These are phyloP conservation scores for Branchinecta sandiegonensis DNA, from an alignment of 2,888 invertebrate species.

Conservation along the genomic window DNA sequence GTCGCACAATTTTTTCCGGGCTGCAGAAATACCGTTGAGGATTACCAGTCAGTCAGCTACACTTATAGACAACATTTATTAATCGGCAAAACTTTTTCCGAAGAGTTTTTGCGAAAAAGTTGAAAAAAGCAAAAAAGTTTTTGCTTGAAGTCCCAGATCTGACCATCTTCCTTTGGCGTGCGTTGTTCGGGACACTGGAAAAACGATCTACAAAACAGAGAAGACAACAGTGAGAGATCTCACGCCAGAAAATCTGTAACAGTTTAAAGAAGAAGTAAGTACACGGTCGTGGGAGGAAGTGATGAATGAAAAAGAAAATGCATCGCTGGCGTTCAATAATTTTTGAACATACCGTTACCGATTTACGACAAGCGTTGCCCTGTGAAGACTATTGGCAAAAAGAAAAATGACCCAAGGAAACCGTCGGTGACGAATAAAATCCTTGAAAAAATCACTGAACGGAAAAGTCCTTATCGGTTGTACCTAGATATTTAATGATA, in stretches of 20 bases:
- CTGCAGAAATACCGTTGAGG: not conserved
- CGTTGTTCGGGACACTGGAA: conserved; percentile 3
- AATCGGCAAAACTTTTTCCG: not conserved
- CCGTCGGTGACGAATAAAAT: too few relatives aligned
- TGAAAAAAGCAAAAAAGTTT: too few relatives aligned
- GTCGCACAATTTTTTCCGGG: conserved; percentile 1
- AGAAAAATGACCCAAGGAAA: too few relatives aligned
- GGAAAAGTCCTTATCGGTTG: too few relatives aligned
- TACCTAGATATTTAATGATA: too few relatives aligned
- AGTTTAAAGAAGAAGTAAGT: conserved; percentile 7
- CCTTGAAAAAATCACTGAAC: too few relatives aligned
- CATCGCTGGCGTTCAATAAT: not conserved
- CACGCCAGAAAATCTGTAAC: not conserved
- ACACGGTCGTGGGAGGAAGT: not conserved
- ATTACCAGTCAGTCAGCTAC: conserved; percentile 7
- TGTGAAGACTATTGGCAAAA: too few relatives aligned
- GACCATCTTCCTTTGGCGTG: conserved; percentile 7
- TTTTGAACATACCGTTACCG: too few relatives aligned
- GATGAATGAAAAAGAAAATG: conserved; percentile 11
- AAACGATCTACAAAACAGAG: not conserved
- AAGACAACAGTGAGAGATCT: conserved; percentile 14
- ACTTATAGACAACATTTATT: conserved; percentile 7
- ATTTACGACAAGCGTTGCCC: too few relatives aligned
- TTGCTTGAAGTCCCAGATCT: too few relatives aligned
- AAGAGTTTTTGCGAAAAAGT: conserved; percentile 1